Evolutionary conservation across 1,140 invertebrate species (phyloP), one percentile per base, ranked within the genome.

Genomic region (Cardiocondyla obscurior): DNA sequence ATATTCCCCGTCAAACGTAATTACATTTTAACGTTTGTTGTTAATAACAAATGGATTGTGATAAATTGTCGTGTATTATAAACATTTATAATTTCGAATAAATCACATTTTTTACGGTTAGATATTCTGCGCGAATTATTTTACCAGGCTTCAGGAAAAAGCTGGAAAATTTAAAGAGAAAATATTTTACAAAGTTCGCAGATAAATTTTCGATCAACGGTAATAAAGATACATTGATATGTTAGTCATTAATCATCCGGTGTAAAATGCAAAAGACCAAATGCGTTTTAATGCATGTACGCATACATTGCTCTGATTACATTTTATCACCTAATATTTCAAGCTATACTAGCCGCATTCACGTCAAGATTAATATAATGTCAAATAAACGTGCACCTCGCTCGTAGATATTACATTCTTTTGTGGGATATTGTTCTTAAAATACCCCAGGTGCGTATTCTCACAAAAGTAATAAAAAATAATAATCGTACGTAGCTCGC

Each of bases 251-350:
- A 64, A 76, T 76, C 44, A 49, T n/a, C 0, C 28, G 39, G 14
- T 28, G 10, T 57, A 57, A 4, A 30, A 60, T 62, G 39, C 39
- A 49, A 3, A 49, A 49, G 57, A 5, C 12, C 42, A 8, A 49
- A 22, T 25, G 42, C 14, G 19, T 60, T 64, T 64, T 64, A 49
- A 64, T 49, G n/a, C 16, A 19, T 3, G n/a, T 19, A 16, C 22
- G 36, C 5, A 22, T 22, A 1, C 57, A 72, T 39, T 57, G 36
- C 25, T n/a, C n/a, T 44, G 25, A 74, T 44, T 70, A 53, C 49
- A 70, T 53, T 74, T 19, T 60, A 74, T 73, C 25, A 25, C 25
- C 22, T 44, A 60, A 74, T 42, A 44, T 74, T 44, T 73, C 53
- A 73, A 39, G 25, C 25, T 46, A 60, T 60, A 73, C 44, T 73